Base-by-base conservation (phyloP, 2,888 invertebrate species). In the Drosophila pegasa region DNA sequence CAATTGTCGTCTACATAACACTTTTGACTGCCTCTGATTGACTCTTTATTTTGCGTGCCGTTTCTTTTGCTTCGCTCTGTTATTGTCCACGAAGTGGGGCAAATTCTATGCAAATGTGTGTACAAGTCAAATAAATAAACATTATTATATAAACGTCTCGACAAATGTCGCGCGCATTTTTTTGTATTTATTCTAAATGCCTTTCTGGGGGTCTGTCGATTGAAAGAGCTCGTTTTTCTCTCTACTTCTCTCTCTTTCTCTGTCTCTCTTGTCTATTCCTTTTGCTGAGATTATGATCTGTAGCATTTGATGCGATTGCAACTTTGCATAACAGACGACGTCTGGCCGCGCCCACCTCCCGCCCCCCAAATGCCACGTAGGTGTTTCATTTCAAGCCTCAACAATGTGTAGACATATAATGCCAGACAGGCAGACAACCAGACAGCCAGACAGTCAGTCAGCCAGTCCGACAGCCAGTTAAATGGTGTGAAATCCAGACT, bases 241-340 rank as follows among this genome's bases (percentile, higher is more conserved):
- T 20, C 25, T 27, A n/a, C n/a, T n/a, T n/a, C n/a, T n/a, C n/a
- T 41, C 55, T 66, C 61, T 48, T 63, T 29, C 29, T 29, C 8
- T 45, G n/a, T n/a, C n/a, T n/a, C n/a, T 27, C 16, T 47, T 37
- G 29, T 10, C 37, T 41, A 27, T 55, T 61, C 38, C 50, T 47
- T 31, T 25, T 40, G 37, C 16, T 52, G 63, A 52, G 84, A 72
- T 80, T 73, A 73, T 77, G 67, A 75, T 83, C 70, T 68, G 60
- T 54, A 47, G 64, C 74, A 87, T 84, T 81, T 87, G 83, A 82
- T 86, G 84, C 87, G 84, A 71, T 76, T 83, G 88, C 87, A 83
- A 83, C 68, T 83, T 88, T 83, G 87, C 83, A 88, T 88, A 83
- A 80, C 87, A 83, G 80, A 61, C 87, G 59, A 43, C 63, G 88